Evolutionary conservation across 2,888 invertebrate species (phyloP).

Genomic region (Tetropium fuscum): DNA sequence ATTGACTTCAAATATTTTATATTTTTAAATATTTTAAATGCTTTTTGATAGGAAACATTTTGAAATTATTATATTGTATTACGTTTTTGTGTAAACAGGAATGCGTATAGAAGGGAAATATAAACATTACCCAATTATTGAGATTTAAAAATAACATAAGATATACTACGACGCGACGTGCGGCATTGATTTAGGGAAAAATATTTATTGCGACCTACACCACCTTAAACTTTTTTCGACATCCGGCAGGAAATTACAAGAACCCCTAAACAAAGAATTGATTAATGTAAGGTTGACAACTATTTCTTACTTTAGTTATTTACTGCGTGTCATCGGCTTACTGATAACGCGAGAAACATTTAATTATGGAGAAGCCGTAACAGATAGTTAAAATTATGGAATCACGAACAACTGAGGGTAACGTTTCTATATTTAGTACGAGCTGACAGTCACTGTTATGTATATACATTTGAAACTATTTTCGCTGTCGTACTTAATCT

Average conservation of each 20-base stretch:
- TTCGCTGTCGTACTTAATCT: neutral
- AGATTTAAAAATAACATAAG: too few species aligned
- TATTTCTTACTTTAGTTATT: constrained; percentile 4
- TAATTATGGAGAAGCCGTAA: neutral
- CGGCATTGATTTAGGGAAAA: too few species aligned
- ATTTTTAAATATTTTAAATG: too few species aligned
- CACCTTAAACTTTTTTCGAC: neutral
- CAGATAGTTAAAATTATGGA: neutral
- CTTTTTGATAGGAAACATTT: too few species aligned
- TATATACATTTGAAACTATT: neutral
- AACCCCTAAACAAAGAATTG: neutral
- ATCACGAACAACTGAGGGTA: constrained; percentile 1
- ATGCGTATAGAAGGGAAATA: too few species aligned
- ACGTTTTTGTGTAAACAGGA: too few species aligned
- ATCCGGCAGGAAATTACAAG: neutral
- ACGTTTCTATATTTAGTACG: neutral
- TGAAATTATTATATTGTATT: too few species aligned
- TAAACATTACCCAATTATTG: too few species aligned
- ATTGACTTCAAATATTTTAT: too few species aligned
- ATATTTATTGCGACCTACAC: too few species aligned
- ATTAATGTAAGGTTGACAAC: constrained; percentile 1
- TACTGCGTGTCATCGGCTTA: neutral
- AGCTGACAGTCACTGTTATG: neutral
- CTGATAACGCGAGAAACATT: constrained; percentile 4
- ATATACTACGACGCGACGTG: too few species aligned